A percentile compares a stretch with the other conserved stretches of the same genome.
Evolutionary conservation across 1,140 invertebrate genomes (phyloP).

Genomic region (Sinonovacula constricta): DNA sequence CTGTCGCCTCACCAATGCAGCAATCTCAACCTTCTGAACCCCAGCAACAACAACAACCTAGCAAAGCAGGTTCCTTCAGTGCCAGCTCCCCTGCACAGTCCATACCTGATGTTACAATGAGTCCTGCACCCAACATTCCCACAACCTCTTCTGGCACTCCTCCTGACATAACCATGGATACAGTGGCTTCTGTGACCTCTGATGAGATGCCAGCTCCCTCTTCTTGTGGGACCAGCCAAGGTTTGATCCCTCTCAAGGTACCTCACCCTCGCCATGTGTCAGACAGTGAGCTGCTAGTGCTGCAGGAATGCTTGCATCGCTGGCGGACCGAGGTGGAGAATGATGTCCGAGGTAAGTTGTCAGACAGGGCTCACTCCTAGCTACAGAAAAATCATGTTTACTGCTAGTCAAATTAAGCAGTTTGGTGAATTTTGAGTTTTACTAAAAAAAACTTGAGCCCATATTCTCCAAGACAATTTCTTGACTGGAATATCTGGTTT

Average conservation of each 20-base stretch:
- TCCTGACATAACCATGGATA: slow-evolving; percentile 56
- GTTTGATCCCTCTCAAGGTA: too few relatives aligned
- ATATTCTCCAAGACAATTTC: too few relatives aligned
- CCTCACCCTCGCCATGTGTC: slow-evolving; percentile 73
- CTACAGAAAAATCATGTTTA: too few relatives aligned
- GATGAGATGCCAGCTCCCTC: too few relatives aligned
- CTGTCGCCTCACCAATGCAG: slow-evolving; percentile 31
- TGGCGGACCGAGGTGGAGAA: slow-evolving; percentile 79
- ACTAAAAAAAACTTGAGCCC: too few relatives aligned
- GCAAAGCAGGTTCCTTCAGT: neutral
- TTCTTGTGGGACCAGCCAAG: too few relatives aligned
- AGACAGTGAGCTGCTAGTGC: slow-evolving; percentile 72
- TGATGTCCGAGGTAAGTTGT: slow-evolving; percentile 76
- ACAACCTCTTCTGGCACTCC: slow-evolving; percentile 32
- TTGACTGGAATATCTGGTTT: too few relatives aligned
- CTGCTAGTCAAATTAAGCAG: too few relatives aligned
- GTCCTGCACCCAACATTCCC: slow-evolving; percentile 16
- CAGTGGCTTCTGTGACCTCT: too few relatives aligned
- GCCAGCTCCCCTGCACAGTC: slow-evolving; percentile 10
- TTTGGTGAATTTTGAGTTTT: too few relatives aligned
- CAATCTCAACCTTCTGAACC: too few relatives aligned
- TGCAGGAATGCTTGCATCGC: slow-evolving; percentile 77
- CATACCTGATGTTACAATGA: slow-evolving; percentile 58
- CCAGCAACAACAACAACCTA: neutral
- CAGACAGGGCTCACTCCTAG: too few relatives aligned